These are phyloP conservation scores for Salpingus planirostris DNA, from an alignment of 2,888 invertebrate genomes.

Conservation along the genomic window DNA sequence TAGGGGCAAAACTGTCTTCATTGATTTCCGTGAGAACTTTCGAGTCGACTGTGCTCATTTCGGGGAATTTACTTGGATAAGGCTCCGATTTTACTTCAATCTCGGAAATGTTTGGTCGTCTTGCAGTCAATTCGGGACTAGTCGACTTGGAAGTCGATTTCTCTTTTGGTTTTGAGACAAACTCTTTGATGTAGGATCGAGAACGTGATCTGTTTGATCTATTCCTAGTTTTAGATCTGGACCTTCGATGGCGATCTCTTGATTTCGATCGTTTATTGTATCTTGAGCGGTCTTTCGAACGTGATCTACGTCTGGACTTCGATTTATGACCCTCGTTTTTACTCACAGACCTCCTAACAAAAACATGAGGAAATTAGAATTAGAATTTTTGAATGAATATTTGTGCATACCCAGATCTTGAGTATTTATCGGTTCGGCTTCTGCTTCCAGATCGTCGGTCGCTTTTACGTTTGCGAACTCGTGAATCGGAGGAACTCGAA, in stretches of 20 bases:
- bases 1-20: slow-evolving; percentile 57
- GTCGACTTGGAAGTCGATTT: slow-evolving; percentile 14
- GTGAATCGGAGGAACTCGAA: slow-evolving; percentile 30
- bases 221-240: slow-evolving; percentile 18
- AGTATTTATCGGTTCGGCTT: slow-evolving; percentile 27
- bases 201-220: slow-evolving; percentile 30
- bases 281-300: slow-evolving; percentile 18
- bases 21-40: slow-evolving; percentile 62
- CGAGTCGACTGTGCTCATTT: slow-evolving; percentile 44
- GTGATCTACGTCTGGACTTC: slow-evolving; percentile 9
- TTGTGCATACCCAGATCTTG: slow-evolving; percentile 26
- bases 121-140: slow-evolving; percentile 4
- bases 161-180: slow-evolving; percentile 5
- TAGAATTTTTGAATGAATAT: background rate
- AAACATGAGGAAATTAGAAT: background rate
- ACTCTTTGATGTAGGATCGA: slow-evolving; percentile 36
- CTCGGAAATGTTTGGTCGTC: background rate
- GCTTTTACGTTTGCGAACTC: slow-evolving; percentile 13
- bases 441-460: background rate
- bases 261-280: slow-evolving; percentile 2
- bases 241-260: slow-evolving; percentile 19
- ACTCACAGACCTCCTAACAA: background rate
- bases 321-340: too few species aligned
- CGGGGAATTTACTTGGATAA: too few species aligned
- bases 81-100: slow-evolving; percentile 2